Evolutionary conservation across 1,140 invertebrate species (phyloP).

Genomic region (Andricus grossulariae): DNA sequence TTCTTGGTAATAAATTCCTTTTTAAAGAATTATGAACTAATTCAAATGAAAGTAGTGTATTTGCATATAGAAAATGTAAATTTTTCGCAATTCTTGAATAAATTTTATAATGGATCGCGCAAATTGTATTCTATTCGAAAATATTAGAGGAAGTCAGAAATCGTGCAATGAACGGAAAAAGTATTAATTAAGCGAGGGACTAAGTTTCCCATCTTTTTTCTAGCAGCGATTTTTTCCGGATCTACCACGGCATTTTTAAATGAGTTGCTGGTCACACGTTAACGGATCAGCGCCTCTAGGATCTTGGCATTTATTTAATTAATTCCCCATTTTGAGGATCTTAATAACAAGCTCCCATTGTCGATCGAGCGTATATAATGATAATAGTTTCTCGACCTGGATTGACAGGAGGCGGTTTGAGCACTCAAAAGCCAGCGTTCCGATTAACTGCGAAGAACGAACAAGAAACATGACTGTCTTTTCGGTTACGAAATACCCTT

Average conservation of each 20-base stretch:
- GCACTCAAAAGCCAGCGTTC: constrained; percentile 11
- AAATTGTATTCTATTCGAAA: no score
- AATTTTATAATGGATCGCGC: no score
- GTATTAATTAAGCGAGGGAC: no score
- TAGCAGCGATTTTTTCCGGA: no score
- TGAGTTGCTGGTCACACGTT: neutral
- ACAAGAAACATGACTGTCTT: constrained; percentile 20
- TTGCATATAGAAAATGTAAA: no score
- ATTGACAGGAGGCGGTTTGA: constrained; percentile 25
- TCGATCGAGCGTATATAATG: neutral
- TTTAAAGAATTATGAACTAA: no score
- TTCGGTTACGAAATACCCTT: constrained; percentile 21
- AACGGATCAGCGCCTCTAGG: neutral
- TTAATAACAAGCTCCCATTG: constrained; percentile 15
- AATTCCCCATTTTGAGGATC: constrained; percentile 20
- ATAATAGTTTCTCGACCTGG: constrained; percentile 6
- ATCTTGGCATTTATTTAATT: neutral
- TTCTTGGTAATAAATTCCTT: no score
- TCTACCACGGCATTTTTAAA: neutral
- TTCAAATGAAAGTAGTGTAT: no score
- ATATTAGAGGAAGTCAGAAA: no score
- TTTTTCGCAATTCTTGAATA: no score
- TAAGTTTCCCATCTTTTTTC: no score
- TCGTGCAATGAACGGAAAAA: no score
- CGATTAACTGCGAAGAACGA: constrained; percentile 19